A percentile compares a stretch with the other conserved stretches of the same genome.
Conservation (phyloP, 2,888 invertebrate genomes). For the Eupithecia vulgata region DNA sequence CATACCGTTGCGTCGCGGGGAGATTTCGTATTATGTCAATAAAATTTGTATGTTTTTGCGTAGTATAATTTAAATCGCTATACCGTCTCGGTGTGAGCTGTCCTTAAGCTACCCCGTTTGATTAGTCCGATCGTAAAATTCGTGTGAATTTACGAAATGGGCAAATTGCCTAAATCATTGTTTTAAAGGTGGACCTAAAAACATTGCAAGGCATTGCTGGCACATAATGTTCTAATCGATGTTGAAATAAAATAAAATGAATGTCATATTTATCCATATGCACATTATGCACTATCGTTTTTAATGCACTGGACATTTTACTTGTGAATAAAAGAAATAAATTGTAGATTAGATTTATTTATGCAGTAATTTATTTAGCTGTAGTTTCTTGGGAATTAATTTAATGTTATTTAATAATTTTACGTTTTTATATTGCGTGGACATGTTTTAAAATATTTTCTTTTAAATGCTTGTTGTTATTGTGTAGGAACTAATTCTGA, state of each 20-base stretch:
- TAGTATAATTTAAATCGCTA: no score
- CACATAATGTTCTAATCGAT: background rate
- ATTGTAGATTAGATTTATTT: constrained; percentile 27
- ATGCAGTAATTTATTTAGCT: constrained; percentile 36
- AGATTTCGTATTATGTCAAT: no score
- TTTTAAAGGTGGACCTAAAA: background rate
- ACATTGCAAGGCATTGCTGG: background rate
- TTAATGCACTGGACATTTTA: background rate
- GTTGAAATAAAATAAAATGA: background rate
- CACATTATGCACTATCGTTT: background rate
- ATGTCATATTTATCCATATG: no score
- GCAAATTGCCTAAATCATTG: background rate
- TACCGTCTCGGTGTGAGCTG: no score
- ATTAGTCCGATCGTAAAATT: no score
- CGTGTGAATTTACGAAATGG: background rate
- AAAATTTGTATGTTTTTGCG: no score
- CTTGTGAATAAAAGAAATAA: background rate
- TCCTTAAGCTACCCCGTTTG: no score
- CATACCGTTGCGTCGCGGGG: no score
- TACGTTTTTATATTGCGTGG: constrained; percentile 18
- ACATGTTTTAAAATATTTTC: background rate
- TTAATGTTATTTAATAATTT: constrained; percentile 23
- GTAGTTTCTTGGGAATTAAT: constrained; percentile 27
- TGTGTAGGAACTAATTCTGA: background rate
- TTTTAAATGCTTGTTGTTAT: background rate